Percentiles rank a stretch among this genome's conserved stretches.
Conservation (phyloP, 2,797 vertebrate genomes). For the Gymnothorax reevesii region DNA sequence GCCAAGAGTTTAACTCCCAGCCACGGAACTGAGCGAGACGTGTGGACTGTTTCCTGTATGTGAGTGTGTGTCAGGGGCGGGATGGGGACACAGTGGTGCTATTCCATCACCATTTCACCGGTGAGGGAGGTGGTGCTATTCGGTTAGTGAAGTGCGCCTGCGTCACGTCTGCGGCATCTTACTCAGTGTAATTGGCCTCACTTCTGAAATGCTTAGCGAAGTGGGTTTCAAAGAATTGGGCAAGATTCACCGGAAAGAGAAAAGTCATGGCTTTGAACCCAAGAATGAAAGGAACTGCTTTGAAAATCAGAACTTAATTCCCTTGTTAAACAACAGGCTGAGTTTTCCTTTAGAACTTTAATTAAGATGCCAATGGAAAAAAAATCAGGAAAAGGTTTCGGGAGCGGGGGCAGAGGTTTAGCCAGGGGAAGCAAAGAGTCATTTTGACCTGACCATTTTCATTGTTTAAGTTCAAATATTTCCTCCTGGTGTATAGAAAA, state of each 20-base stretch:
- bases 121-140: conserved; percentile 6
- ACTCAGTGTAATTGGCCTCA: neutral
- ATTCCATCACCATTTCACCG: neutral
- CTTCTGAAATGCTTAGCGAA: neutral
- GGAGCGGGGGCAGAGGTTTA: neutral
- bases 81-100: neutral
- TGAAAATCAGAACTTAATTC: neutral
- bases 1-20: conserved; percentile 73
- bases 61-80: too few species aligned
- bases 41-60: neutral
- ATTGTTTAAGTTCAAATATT: conserved; percentile 13
- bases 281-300: neutral
- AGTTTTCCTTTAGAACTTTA: neutral
- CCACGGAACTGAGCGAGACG: conserved; percentile 23
- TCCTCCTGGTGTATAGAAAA: neutral
- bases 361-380: neutral
- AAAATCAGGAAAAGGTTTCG: neutral
- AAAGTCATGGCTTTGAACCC: neutral
- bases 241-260: neutral
- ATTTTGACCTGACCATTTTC: neutral
- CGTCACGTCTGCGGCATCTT: neutral
- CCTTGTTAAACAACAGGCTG: neutral
- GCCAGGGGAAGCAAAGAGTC: neutral
- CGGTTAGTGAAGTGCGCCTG: neutral
- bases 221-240: neutral